phyloP scores from a whole-genome alignment of 2,888 invertebrate species.

The Hermaeophaga mercurialis region DNA sequence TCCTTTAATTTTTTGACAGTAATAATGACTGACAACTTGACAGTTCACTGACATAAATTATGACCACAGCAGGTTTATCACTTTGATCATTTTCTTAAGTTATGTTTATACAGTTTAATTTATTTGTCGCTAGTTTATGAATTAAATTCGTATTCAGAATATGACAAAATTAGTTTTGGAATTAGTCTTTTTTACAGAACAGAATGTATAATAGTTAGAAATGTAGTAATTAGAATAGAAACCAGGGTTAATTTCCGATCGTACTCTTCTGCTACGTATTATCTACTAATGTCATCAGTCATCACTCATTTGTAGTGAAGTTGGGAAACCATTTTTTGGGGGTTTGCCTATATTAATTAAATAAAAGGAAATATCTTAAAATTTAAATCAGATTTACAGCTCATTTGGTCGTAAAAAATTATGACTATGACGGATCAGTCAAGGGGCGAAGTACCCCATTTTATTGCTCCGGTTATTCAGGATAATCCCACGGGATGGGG shows the following conservation, averaged over 20 bases:
- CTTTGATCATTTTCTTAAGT: too few relatives aligned
- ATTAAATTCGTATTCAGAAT: too few relatives aligned
- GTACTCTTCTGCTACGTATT: too few relatives aligned
- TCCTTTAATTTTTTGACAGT: conserved; percentile 11
- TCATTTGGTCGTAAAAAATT: neutral
- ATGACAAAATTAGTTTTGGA: too few relatives aligned
- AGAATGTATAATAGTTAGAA: too few relatives aligned
- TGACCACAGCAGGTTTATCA: too few relatives aligned
- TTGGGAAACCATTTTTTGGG: neutral
- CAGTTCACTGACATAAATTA: neutral
- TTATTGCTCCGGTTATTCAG: conserved; percentile 75
- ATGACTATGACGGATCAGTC: conserved; percentile 51
- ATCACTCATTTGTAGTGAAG: conserved; percentile 1
- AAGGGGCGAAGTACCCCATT: conserved; percentile 68
- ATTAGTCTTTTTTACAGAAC: too few relatives aligned
- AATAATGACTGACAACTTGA: neutral
- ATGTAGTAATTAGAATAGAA: too few relatives aligned
- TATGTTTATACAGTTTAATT: too few relatives aligned
- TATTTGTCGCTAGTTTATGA: too few relatives aligned
- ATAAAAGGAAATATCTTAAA: neutral
- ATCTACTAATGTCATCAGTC: too few relatives aligned
- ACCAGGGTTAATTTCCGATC: too few relatives aligned
- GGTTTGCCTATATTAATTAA: neutral
- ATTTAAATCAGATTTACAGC: neutral
- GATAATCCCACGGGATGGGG: conserved; percentile 96